Evolutionary conservation across 2,888 invertebrate species (phyloP), one percentile per base, ranked within the genome.

Genomic region (Clanis bilineata): DNA sequence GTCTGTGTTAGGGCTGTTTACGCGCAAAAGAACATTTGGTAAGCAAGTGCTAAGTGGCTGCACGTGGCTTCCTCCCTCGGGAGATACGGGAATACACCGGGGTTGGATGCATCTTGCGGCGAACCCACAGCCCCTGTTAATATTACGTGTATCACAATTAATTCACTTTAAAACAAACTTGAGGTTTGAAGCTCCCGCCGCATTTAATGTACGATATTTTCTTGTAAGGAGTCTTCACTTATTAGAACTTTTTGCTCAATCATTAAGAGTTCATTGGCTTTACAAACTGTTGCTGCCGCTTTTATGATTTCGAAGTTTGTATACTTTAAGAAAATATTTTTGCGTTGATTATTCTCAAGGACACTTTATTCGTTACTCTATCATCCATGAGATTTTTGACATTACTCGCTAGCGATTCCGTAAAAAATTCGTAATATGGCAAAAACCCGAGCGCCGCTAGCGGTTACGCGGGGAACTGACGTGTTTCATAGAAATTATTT

Each of bases 101-200:
- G 79, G 80, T 88, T 84, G 85, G 83, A 77, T 90, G 87, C 87
- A 87, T 86, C 85, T 86, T 88, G 88, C 68, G 85, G 85, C 76
- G 69, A 83, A 84, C 86, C 86, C 68, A 71, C 72, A 82, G 73
- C 76, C 75, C 77, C 76, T 82, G 85, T 83, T 88, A 83, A 84
- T 86, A 86, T 85, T 74, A 83, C 76, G 77, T 80, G 82, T 83
- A 84, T 85, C 83, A 81, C 83, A 85, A 86, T 86, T 86, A 87
- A 86, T 83, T 84, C 74, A 77, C 71, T 85, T 84, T 76, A 76
- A 77, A 83, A 80, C 79, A 71, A 70, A 77, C 77, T 76, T 72
- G 63, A 67, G 65, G 73, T 74, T 67, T 60, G 66, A 18, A 51
- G 51, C 32, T 43, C 59, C 56, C 47, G 60, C 44, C 45, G 64